phyloP scores from a whole-genome alignment of 92 coral and sea anemone genomes.

The Virgularia gustaviana region DNA sequence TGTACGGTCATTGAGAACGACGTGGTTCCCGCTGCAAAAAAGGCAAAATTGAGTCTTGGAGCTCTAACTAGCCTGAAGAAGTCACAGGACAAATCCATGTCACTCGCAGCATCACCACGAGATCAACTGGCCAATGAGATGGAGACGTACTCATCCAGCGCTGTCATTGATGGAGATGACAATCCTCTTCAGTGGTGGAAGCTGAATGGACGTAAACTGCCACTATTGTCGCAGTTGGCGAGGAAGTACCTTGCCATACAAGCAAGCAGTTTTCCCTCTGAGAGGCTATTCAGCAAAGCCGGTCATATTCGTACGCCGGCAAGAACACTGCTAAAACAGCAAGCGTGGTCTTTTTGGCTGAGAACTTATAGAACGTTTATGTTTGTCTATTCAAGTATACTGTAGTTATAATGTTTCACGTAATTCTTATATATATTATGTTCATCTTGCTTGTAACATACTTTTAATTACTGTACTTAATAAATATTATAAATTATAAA shows the following conservation, averaged over 20 bases:
- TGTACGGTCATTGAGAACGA: too few species aligned
- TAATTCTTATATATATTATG: too few species aligned
- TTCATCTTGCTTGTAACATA: too few species aligned
- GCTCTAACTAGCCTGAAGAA: conserved; percentile 32
- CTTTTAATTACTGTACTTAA: too few species aligned
- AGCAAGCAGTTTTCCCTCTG: conserved; percentile 27
- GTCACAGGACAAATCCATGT: not conserved
- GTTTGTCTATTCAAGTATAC: too few species aligned
- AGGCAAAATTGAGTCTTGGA: conserved; percentile 28
- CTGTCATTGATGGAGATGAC: conserved; percentile 28
- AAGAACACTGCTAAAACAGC: conserved; percentile 20
- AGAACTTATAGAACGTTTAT: conserved; percentile 1
- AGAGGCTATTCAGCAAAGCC: conserved; percentile 22
- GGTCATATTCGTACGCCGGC: conserved; percentile 14
- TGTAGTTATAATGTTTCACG: too few species aligned
- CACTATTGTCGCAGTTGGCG: conserved; percentile 5
- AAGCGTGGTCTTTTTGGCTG: not conserved
- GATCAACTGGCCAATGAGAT: conserved; percentile 17
- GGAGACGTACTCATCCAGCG: not conserved
- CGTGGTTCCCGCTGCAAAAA: conserved; percentile 3
- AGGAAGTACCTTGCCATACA: conserved; percentile 19
- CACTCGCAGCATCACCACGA: not conserved
- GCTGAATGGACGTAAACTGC: not conserved
- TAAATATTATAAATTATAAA: too few species aligned
- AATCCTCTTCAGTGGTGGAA: conserved; percentile 35